Conservation (phyloP, 2,113 vertebrate species). For the Spea bombifrons region DNA sequence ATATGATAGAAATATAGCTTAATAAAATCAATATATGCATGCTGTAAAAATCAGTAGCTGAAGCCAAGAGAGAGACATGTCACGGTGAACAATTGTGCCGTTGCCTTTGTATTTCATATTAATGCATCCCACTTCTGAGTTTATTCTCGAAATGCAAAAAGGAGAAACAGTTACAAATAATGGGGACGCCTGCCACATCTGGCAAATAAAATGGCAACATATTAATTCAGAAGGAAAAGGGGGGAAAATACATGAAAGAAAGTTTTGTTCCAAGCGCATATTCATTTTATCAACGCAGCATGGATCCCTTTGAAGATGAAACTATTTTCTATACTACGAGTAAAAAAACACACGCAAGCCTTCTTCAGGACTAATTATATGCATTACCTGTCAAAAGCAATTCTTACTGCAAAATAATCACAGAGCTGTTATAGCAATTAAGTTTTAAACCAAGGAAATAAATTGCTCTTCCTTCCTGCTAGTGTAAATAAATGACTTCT, state of each 20-base stretch:
- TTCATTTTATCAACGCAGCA: constrained; percentile 22
- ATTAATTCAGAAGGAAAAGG: constrained; percentile 17
- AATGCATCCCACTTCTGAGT: constrained; percentile 34
- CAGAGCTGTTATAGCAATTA: constrained; percentile 40
- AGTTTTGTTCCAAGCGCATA: constrained; percentile 17
- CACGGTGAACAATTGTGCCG: constrained; percentile 42
- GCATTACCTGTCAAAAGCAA: constrained; percentile 31
- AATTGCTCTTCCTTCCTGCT: constrained; percentile 42
- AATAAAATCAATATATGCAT: constrained; percentile 47
- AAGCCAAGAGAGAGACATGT: constrained; percentile 39
- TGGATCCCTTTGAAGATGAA: constrained; percentile 16
- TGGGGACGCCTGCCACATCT: constrained; percentile 1
- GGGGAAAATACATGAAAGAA: constrained; percentile 14
- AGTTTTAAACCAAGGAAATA: constrained; percentile 39
- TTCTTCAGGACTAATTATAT: not conserved
- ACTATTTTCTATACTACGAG: constrained; percentile 2
- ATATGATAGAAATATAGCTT: constrained; percentile 41
- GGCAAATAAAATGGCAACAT: constrained; percentile 24
- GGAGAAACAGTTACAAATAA: constrained; percentile 35
- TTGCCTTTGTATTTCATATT: constrained; percentile 43
- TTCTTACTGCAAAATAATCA: constrained; percentile 42
- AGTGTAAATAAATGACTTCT: constrained; percentile 43
- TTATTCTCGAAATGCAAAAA: constrained; percentile 42
- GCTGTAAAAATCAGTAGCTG: constrained; percentile 41
- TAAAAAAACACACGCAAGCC: constrained; percentile 14